phyloP scores from a whole-genome alignment of 2,797 vertebrate genomes.

The Erithacus rubecula region DNA sequence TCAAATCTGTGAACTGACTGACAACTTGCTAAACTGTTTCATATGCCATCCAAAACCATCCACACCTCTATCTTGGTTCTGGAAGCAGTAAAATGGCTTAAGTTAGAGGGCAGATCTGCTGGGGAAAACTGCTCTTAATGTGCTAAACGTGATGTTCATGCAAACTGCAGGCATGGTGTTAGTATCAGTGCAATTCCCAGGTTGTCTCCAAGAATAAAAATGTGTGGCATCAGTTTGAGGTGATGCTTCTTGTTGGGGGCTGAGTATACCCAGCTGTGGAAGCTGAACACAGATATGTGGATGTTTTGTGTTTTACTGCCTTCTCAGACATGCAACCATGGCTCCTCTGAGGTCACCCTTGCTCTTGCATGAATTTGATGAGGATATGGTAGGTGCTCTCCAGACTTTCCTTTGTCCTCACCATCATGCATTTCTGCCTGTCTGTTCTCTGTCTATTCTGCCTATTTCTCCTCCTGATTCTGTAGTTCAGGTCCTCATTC shows the following conservation, averaged over 20 bases:
- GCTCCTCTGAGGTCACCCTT: background rate
- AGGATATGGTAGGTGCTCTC: background rate
- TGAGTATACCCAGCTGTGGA: background rate
- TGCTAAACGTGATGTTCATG: background rate
- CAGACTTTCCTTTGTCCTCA: background rate
- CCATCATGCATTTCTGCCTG: background rate
- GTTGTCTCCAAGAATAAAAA: background rate
- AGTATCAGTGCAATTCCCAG: background rate
- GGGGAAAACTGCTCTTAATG: background rate
- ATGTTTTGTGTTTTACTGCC: background rate
- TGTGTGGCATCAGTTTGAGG: background rate
- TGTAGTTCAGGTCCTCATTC: background rate
- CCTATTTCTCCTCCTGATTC: background rate
- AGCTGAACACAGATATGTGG: background rate
- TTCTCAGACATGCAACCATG: background rate
- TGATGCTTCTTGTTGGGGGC: background rate
- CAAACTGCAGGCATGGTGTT: background rate
- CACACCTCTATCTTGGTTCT: background rate
- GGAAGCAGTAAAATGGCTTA: background rate
- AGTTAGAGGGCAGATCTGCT: background rate
- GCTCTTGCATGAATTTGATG: background rate
- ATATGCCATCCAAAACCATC: background rate
- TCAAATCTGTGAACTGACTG: background rate
- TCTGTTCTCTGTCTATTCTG: background rate
- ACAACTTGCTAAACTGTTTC: background rate